Conservation (phyloP, 2,113 vertebrate genomes). For the Arizona elegans region DNA sequence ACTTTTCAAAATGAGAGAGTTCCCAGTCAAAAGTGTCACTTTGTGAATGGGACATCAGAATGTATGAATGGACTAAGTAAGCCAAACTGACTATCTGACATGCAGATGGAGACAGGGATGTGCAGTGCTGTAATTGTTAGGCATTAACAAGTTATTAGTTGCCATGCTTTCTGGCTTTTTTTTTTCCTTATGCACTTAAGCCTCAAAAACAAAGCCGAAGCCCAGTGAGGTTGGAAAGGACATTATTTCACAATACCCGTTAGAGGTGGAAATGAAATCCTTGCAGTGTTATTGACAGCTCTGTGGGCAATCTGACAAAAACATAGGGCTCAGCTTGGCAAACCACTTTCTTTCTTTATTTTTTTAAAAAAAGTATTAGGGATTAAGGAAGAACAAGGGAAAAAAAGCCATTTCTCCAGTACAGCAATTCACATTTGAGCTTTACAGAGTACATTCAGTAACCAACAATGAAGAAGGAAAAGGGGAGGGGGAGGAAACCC, state of each 20-base stretch:
- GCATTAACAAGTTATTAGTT: neutral
- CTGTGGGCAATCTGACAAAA: neutral
- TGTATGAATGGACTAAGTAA: no score
- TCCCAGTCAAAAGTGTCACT: neutral
- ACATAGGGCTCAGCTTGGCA: neutral
- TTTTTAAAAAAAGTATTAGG: slow-evolving; percentile 57
- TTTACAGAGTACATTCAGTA: slow-evolving; percentile 62
- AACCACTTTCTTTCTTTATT: neutral
- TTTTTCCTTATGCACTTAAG: neutral
- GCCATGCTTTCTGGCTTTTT: neutral
- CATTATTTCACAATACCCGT: neutral
- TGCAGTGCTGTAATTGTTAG: neutral
- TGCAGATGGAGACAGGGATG: neutral
- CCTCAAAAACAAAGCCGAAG: neutral
- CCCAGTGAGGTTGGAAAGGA: neutral
- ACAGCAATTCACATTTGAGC: slow-evolving; percentile 65
- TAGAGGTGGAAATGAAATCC: slow-evolving; percentile 13
- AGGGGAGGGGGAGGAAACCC: neutral
- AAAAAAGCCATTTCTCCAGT: slow-evolving; percentile 63
- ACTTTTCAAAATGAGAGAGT: neutral
- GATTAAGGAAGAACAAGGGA: slow-evolving; percentile 29
- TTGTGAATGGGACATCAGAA: neutral
- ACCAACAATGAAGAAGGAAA: slow-evolving; percentile 55
- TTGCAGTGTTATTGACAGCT: slow-evolving; percentile 12
- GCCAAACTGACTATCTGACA: neutral